Base-by-base conservation (phyloP, 2,888 invertebrate species). In the Acleris cristana region DNA sequence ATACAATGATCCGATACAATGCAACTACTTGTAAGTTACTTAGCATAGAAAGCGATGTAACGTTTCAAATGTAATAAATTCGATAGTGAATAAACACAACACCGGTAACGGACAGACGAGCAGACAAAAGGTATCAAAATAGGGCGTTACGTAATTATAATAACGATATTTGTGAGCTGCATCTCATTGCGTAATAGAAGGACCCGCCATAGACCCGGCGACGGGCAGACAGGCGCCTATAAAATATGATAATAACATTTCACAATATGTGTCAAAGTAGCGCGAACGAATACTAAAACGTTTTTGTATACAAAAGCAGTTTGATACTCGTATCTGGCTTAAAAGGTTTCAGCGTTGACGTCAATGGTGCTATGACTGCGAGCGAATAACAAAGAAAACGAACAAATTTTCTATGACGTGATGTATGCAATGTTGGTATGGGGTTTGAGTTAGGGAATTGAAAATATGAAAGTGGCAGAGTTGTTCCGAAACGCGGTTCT, bases 121-220 rank as follows among this genome's bases (percentile, higher is more conserved):
- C 83, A 81, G 81, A 83, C 81, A 85, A 85, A 83, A 83, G 82
- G 84, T 86, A 85, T 84, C 81, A 87, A 86, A 85, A 88, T 80
- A 81, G 77, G 87, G 87, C 88, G 87, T 86, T 76, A 83, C 79
- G 73, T 82, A 80, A 86, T 86, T 85, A 83, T 79, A 85, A 87
- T 85, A 86, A 80, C 76, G 82, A 82, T 79, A 79, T 72, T 71
- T 75, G 71, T 76, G 71, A 78, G 16, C 48, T 77, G 79, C 78
- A 83, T 87, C 80, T 75, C 76, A 78, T 85, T 84, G 77, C 83
- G 80, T 85, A 86, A 84, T 73, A 76, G 72, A 71, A 75, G 79
- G 76, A 74, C 76, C 73, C 70, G 72, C 75, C 79, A 75, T 73
- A 83, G 83, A 78, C 69, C 56, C 44, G 69, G 67, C 69, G 76